phyloP scores from a whole-genome alignment of 1,140 invertebrate species.

The Pseudomyrmex sp. region DNA sequence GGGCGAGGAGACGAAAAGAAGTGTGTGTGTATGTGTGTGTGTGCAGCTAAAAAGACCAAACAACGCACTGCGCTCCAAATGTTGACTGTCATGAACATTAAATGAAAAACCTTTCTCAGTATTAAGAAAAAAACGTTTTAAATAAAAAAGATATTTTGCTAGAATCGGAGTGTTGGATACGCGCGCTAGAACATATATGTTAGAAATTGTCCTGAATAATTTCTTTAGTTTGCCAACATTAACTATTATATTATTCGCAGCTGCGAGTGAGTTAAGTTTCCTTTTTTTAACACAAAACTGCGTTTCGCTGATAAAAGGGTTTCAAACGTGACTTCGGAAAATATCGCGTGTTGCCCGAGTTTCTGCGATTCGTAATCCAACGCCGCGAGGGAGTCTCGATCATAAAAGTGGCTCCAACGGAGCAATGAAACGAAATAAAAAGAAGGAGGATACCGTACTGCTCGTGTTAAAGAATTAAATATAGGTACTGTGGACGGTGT shows the following conservation, averaged over 20 bases:
- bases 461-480: constrained; percentile 39
- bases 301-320: constrained; percentile 3
- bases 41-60: background rate
- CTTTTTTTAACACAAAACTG: constrained; percentile 1
- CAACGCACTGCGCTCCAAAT: background rate
- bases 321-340: background rate
- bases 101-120: background rate
- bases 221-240: background rate
- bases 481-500: background rate
- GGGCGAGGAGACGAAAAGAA: background rate
- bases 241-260: no score
- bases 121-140: background rate
- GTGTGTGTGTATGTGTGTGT: no score
- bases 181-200: background rate
- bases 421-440: constrained; percentile 23
- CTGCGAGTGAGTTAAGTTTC: background rate
- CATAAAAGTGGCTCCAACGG: constrained; percentile 16
- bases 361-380: constrained; percentile 45
- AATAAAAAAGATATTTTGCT: background rate
- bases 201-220: background rate
- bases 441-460: constrained; percentile 26
- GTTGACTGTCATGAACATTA: constrained; percentile 13
- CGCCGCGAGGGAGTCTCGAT: constrained; percentile 25
- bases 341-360: constrained; percentile 28
- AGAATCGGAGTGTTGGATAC: background rate